phyloP scores from a whole-genome alignment of 2,888 invertebrate genomes.

The Hedychridium roseum region DNA sequence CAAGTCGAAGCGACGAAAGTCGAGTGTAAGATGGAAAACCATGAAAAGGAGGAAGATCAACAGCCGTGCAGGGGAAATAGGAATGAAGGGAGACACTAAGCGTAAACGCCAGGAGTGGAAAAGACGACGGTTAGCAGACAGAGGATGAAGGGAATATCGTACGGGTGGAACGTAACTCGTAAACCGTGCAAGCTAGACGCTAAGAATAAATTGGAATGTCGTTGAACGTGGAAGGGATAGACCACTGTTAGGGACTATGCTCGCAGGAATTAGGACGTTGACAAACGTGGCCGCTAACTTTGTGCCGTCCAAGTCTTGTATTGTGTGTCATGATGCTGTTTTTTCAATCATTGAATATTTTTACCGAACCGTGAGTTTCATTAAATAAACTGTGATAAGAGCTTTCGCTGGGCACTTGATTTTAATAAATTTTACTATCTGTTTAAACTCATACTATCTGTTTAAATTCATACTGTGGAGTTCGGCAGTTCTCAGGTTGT shows the following conservation, averaged over 20 bases:
- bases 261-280: slow-evolving; percentile 40
- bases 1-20: slow-evolving; percentile 39
- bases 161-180: slow-evolving; percentile 21
- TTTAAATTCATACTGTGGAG: too few species aligned
- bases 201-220: slow-evolving; percentile 46
- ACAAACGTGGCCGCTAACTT: slow-evolving; percentile 33
- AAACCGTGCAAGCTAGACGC: slow-evolving; percentile 41
- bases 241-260: slow-evolving; percentile 31
- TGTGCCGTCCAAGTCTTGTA: too few species aligned
- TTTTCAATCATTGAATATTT: too few species aligned
- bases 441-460: too few species aligned
- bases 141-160: slow-evolving; percentile 10
- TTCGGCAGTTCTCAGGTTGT: too few species aligned
- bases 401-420: too few species aligned
- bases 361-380: too few species aligned
- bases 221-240: slow-evolving; percentile 29
- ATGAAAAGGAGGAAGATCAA: slow-evolving; percentile 1
- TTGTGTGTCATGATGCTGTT: too few species aligned
- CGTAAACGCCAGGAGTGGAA: slow-evolving; percentile 4
- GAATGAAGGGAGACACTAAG: not conserved
- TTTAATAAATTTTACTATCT: too few species aligned
- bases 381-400: too few species aligned
- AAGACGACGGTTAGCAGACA: slow-evolving; percentile 9
- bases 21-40: slow-evolving; percentile 6
- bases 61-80: slow-evolving; percentile 19